Evolutionary conservation across 2,113 vertebrate species (phyloP), one percentile per base, ranked within the genome.

Genomic region (Ptychochromis oligacanthus): DNA sequence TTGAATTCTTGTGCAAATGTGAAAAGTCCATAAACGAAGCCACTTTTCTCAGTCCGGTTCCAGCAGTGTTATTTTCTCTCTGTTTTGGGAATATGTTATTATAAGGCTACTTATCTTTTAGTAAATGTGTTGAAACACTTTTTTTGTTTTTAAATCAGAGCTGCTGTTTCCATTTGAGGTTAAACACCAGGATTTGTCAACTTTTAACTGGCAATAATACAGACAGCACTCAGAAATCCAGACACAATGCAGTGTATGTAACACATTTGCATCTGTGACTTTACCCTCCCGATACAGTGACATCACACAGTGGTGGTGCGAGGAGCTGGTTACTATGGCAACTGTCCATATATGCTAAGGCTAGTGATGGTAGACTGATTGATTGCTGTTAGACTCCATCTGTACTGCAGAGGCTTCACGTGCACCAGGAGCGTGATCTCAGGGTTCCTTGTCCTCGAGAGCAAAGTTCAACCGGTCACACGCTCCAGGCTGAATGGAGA

Each of bases 311-410:
- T 9, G 9, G 54, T 58, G 76, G 20, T 77, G 55, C 57, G 77
- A 79, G 46, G 56, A 79, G 64, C 70, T 55, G 26, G 92, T 93
- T 90, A 65, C 89, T 80, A 91, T 89, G 83, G 92, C 59, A 90
- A 92, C 91, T 75, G 24, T 77, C 34, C 59, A 26, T 55, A 78
- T 77, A 75, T 72, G 46, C 18, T 72, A 31, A 72, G 46, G 17
- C 28, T 36, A 59, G 77, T 64, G 34, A 57, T 60, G 17, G 70
- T 58, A 34, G 46, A 74, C 57, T 80, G 87, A 89, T 76, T 83
- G 88, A 82, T 84, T 7, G 65, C 49, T 49, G 75, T 84, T 56
- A 22, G 83, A 24, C 24, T 79, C 17, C 43, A 79, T 58, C 75
- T 38, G 7, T 59, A 59, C 60, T 34, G 2, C 46, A 40, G 67